Base-by-base conservation (phyloP, 2,113 vertebrate species). In the Semnornis frantzii region DNA sequence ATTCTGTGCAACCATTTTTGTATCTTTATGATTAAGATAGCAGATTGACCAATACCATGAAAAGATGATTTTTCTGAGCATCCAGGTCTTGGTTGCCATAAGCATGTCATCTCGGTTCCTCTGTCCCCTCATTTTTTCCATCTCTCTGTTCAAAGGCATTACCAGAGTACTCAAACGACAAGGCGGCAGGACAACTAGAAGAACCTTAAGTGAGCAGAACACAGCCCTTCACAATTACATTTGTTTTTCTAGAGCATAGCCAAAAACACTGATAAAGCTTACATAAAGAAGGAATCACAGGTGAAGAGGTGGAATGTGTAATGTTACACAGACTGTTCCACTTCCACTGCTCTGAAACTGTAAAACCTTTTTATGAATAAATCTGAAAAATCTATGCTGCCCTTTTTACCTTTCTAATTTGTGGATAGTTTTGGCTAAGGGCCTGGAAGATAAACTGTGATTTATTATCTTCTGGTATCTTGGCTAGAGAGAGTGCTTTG, bases 401-500 rank as follows among this genome's bases (percentile, higher is more conserved):
- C 66, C 48, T 93, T 94, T 95, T 93, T 94, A 73, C 79, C 54
- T 72, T 95, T 82, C 81, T 77, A 88, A 58, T 75, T 25, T 82
- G 64, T 87, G 59, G 54, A 85, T 86, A 80, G 93, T 80, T 59
- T 92, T 96, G 93, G 44, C 75, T 91, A 48, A 57, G 30, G 59
- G 57, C 63, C 93, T 96, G 60, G 37, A 96, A 94, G 62, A 66
- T 68, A 86, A 94, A 82, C 7, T 87, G 48, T 15, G 85, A 66
- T 93, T 96, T 96, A 82, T 95, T 88, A 70, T 79, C 23, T 93
- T 18, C 71, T 94, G 77, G 76, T 44, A 95, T 96, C 82, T 76
- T 95, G 78, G 24, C 58, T 80, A 89, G 44, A 85, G 50, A 94
- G 87, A 95, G 58, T 86, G 48, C 85, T 97, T 97, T 97, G 85